phyloP scores from a whole-genome alignment of 1,140 invertebrate species.

The Forficula auricularia region DNA sequence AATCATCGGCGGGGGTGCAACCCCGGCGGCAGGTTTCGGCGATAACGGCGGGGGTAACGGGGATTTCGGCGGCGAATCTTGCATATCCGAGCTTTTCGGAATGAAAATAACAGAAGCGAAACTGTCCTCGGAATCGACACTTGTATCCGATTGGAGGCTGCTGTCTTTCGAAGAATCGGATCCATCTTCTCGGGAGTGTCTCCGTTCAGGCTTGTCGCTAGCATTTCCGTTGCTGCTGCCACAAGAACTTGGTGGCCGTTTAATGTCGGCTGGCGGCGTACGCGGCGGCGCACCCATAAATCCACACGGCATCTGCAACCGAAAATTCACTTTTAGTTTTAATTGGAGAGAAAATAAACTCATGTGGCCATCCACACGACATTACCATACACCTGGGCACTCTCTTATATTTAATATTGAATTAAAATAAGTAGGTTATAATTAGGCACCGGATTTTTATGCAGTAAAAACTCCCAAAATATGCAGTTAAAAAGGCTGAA shows the following conservation, averaged over 20 bases:
- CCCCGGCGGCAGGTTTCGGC: not conserved
- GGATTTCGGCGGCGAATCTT: no score
- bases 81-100: constrained; percentile 31
- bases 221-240: constrained; percentile 12
- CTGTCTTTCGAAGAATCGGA: constrained; percentile 83
- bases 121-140: constrained; percentile 80
- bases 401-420: no score
- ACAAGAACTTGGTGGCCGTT: constrained; percentile 14
- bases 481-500: no score
- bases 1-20: no score
- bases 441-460: no score
- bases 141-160: constrained; percentile 80
- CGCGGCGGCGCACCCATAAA: constrained; percentile 2
- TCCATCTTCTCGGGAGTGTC: constrained; percentile 60
- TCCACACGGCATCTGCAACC: no score
- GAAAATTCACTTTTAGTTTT: no score
- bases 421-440: no score
- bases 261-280: constrained; percentile 12
- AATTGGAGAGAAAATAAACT: no score
- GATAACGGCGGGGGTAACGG: constrained; percentile 23
- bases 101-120: constrained; percentile 81
- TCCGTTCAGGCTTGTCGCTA: constrained; percentile 19
- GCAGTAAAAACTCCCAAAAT: no score
- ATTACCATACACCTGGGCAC: no score
- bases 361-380: no score